Percentiles rank a stretch among this genome's conserved stretches.
Evolutionary conservation across 2,888 invertebrate species (phyloP).

Genomic region (Synanthedon vespiformis): DNA sequence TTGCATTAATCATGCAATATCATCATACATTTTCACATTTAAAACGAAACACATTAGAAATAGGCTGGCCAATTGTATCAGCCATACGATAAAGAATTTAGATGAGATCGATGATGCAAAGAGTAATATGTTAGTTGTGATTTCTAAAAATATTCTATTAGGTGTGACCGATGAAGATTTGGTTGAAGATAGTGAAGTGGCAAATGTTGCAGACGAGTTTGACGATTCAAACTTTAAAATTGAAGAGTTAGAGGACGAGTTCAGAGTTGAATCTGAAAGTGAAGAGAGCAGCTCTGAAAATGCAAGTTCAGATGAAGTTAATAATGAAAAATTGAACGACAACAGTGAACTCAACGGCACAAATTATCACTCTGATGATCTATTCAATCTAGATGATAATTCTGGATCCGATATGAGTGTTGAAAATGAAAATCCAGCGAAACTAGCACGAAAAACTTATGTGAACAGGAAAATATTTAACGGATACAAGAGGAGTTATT

Average conservation of each 20-base stretch:
- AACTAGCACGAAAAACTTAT: conserved; percentile 27
- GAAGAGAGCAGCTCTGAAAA: conserved; percentile 7
- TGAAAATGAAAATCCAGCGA: conserved; percentile 17
- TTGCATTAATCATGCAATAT: conserved; percentile 44
- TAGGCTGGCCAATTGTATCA: conserved; percentile 39
- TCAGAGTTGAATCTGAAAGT: conserved; percentile 27
- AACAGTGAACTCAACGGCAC: background rate
- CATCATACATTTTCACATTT: conserved; percentile 40
- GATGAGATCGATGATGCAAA: conserved; percentile 17
- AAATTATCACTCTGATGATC: background rate
- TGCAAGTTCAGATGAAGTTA: background rate
- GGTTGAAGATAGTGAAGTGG: conserved; percentile 19
- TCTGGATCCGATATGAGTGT: background rate
- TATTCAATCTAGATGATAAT: background rate
- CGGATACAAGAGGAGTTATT: conserved; percentile 20
- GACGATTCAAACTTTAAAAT: conserved; percentile 20
- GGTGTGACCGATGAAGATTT: conserved; percentile 21
- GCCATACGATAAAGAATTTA: conserved; percentile 33
- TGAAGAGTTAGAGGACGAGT: conserved; percentile 58
- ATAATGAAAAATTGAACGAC: background rate
- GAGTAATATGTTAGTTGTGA: conserved; percentile 43
- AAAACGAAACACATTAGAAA: conserved; percentile 34
- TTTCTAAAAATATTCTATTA: conserved; percentile 35
- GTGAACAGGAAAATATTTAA: conserved; percentile 28
- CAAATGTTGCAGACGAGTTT: conserved; percentile 24